Base-by-base conservation (phyloP, 2,888 invertebrate genomes). In the Tinea semifulvella region DNA sequence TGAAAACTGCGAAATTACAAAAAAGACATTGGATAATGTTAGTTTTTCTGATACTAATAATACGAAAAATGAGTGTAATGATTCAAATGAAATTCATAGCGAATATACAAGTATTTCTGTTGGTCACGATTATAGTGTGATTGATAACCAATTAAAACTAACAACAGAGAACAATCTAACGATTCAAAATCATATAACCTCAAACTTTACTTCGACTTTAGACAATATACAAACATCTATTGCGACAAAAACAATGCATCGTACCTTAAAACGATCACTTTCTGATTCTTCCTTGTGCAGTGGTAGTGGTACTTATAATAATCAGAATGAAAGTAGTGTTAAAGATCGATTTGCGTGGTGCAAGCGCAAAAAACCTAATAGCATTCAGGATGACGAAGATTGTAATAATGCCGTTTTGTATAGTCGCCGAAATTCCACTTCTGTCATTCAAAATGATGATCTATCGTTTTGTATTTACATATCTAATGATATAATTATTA, bases 391-490 rank as follows among this genome's bases (percentile, higher is more conserved):
- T n/a, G n/a, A n/a, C n/a, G 19, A 22, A 43, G 36, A 39, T 13
- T 13, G 13, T 46, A 63, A 61, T 45, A 66, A 60, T 48, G 58
- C 67, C 36, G 56, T 73, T 48, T 67, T 72, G 49, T 64, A 53
- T 52, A 69, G 65, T 54, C 58, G 80, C 47, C 60, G 80, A 49
- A 79, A 79, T 55, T 80, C 79, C 16, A 61, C 75, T 26, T 61
- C 73, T 28, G 52, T 68, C 36, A 69, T 65, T 52, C 67, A 68
- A 46, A 73, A 69, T 53, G 69, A 71, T 47, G 69, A 69, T 59
- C 64, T 79, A 22, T 71, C 74, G 0, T 68, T 73, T 56, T 79
- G 76, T 53, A 79, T 80, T 50, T 56, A 76, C 36, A 76, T 79
- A 50, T 74, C 75, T 47, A 61, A 77, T 50, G 62, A 68, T 50